phyloP scores from a whole-genome alignment of 1,140 invertebrate genomes.

The Cephus cinctus region DNA sequence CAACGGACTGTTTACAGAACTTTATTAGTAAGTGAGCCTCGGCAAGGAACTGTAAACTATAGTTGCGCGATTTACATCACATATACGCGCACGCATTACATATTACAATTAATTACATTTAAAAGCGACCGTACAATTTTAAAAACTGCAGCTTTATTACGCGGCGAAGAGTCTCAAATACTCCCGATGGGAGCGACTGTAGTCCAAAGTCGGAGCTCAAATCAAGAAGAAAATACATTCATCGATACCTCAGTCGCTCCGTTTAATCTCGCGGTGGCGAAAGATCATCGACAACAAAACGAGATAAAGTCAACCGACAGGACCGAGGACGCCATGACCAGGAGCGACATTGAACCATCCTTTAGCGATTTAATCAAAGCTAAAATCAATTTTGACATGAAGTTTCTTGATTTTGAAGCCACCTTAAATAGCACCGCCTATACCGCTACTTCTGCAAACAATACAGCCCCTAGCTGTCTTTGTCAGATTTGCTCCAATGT shows the following conservation, averaged over 20 bases:
- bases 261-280: conserved; percentile 17
- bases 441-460: neutral
- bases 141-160: neutral
- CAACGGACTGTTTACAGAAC: conserved; percentile 33
- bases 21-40: conserved; percentile 32
- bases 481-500: conserved; percentile 38
- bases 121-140: no score
- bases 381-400: conserved; percentile 42
- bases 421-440: conserved; percentile 13
- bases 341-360: conserved; percentile 25
- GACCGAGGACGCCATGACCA: neutral
- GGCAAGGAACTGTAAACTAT: neutral
- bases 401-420: conserved; percentile 39
- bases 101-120: no score
- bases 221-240: no score
- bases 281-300: conserved; percentile 2
- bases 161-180: neutral
- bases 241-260: no score
- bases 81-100: no score
- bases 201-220: neutral
- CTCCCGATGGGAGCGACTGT: neutral
- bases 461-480: conserved; percentile 21
- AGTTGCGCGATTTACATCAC: no score
- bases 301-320: conserved; percentile 16
- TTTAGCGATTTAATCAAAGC: conserved; percentile 40